Conservation (phyloP, 1,140 invertebrate genomes). For the Tetramorium parvispinum region DNA sequence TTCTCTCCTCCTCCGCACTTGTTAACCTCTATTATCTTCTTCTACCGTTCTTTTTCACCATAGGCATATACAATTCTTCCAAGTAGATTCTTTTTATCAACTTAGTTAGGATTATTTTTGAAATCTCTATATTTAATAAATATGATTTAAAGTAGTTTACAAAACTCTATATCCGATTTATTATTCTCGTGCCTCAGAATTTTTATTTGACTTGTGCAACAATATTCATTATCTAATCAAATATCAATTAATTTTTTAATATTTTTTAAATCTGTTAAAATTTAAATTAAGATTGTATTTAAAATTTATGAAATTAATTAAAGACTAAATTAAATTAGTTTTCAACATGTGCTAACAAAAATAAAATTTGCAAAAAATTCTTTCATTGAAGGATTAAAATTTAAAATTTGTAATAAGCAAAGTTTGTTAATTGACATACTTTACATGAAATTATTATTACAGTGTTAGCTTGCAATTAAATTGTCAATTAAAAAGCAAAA, state of each 20-base stretch:
- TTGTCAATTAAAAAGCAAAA: neutral
- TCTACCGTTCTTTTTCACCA: neutral
- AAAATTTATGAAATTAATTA: neutral
- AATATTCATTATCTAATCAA: neutral
- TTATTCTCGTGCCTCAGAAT: neutral
- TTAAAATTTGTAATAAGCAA: neutral
- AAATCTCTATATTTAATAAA: neutral
- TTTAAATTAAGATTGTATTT: neutral
- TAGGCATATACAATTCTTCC: neutral
- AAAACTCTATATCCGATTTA: neutral
- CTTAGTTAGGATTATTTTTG: neutral
- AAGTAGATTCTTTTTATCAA: neutral
- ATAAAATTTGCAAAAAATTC: neutral
- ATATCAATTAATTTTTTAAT: neutral
- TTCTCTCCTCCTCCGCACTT: neutral
- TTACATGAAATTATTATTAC: neutral
- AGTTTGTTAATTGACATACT: neutral
- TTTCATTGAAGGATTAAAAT: neutral
- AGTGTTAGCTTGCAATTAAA: neutral
- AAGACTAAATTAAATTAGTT: neutral
- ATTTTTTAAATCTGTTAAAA: neutral
- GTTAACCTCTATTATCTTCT: slow-evolving; percentile 10
- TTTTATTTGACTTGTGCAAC: neutral
- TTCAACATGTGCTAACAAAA: neutral
- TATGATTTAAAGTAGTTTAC: neutral